Percentiles rank a stretch among this genome's conserved stretches.
Evolutionary conservation across 2,113 vertebrate genomes (phyloP).

Genomic region (Corythornis madagascariensis): DNA sequence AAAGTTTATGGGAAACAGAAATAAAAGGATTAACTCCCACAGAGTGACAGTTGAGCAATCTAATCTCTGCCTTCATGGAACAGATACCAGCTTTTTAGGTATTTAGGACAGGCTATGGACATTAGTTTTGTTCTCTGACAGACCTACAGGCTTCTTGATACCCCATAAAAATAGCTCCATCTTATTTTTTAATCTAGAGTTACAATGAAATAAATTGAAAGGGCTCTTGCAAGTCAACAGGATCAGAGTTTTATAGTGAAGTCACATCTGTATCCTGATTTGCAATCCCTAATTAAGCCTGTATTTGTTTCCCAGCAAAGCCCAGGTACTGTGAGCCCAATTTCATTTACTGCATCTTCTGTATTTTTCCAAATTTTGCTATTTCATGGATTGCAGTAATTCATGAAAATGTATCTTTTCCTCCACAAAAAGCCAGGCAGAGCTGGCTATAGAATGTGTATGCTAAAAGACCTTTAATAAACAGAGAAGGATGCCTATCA

Average conservation of each 20-base stretch:
- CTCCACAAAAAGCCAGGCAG: background rate
- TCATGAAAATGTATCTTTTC: background rate
- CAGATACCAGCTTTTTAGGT: background rate
- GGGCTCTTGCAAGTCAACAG: background rate
- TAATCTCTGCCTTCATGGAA: background rate
- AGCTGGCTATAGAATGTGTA: background rate
- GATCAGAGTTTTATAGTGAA: conserved; percentile 5
- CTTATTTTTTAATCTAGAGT: background rate
- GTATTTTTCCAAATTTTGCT: conserved; percentile 7
- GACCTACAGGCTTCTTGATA: background rate
- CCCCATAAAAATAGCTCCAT: background rate
- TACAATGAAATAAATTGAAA: background rate
- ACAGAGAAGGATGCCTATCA: background rate
- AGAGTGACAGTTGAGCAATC: background rate
- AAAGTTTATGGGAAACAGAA: background rate
- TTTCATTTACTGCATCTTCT: background rate
- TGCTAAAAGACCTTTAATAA: background rate
- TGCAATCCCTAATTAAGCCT: conserved; percentile 22
- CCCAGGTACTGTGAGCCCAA: background rate
- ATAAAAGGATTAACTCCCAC: conserved; percentile 36
- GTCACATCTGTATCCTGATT: background rate
- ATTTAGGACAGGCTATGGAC: background rate
- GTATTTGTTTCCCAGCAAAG: background rate
- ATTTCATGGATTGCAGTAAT: background rate
- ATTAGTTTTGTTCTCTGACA: background rate